Conservation (phyloP, 2,113 vertebrate genomes). For the Tyrannus savana region DNA sequence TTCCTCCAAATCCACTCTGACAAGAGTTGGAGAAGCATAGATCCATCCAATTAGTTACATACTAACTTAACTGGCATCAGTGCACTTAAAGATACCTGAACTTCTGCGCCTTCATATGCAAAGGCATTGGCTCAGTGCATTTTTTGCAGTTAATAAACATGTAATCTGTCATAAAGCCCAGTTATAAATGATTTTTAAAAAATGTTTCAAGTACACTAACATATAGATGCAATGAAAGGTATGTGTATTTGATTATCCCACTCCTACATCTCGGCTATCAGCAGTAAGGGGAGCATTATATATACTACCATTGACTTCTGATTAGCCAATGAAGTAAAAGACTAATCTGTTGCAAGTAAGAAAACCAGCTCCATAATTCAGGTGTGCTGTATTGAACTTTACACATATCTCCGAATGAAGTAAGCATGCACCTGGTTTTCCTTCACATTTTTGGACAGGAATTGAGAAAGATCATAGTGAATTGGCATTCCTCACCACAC, state of each 20-base stretch:
- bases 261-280: not conserved
- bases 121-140: not conserved
- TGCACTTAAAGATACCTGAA: not conserved
- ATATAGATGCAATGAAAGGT: not conserved
- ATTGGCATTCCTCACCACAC: not conserved
- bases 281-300: not conserved
- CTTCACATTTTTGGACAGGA: conserved; percentile 11
- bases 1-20: not conserved
- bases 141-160: not conserved
- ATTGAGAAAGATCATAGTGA: not conserved
- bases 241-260: not conserved
- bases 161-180: not conserved
- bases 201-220: not conserved
- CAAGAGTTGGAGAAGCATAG: not conserved
- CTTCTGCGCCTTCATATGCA: not conserved
- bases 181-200: not conserved
- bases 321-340: not conserved
- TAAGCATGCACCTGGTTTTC: not conserved
- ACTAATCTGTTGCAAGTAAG: not conserved
- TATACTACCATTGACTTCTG: not conserved
- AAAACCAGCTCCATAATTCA: not conserved
- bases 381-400: not conserved
- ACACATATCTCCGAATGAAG: not conserved
- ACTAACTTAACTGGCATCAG: not conserved
- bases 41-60: not conserved